Evolutionary conservation across 2,888 invertebrate genomes (phyloP), one percentile per base, ranked within the genome.

Genomic region (Lucinisca nassula): DNA sequence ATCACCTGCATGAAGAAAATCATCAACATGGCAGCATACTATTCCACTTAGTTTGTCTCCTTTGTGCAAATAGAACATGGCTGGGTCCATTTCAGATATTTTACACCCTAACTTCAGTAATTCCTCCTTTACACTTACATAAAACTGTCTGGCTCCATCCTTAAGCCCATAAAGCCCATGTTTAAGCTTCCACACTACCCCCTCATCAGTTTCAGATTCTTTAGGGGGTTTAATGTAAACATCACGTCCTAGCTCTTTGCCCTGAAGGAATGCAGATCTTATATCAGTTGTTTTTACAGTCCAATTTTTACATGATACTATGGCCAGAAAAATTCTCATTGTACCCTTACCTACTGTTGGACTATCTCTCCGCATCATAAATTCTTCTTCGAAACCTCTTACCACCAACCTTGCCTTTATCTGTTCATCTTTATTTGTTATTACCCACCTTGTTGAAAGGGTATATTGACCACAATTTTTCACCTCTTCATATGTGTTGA

Each of bases 191-290:
- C 90, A 92, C 0, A 92, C 27, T 4, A 49, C 55, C 10, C 76
- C 78, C 24, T 74, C 10, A 14, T 12, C n/a, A 6, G 75, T 67
- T n/a, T 78, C 49, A 76, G 82, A 79, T 70, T 91, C 90, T 45
- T 58, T 77, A 37, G 90, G 90, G 6, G 88, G 89, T 40, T 61
- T 78, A 10, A 92, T 45, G 61, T 76, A 91, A 1, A 91, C 79
- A 32, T 91, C 87, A 10, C 86, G 37, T 6, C 84, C 81, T 10
- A 92, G 73, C n/a, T 78, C 51, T 67, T 90, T 82, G 30, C 92
- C 91, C 61, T 91, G 87, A 10, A 91, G 77, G 79, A 92, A 92
- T n/a, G 90, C 90, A 14, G 90, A 86, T 55, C 88, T 92, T 40
- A 91, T 92, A 70, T 92, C 90, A 17, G 87, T 91, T 17, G 90